These are phyloP conservation scores for Eueremaeus valkanovi DNA, from an alignment of 2,888 invertebrate species.

Conservation along the genomic window DNA sequence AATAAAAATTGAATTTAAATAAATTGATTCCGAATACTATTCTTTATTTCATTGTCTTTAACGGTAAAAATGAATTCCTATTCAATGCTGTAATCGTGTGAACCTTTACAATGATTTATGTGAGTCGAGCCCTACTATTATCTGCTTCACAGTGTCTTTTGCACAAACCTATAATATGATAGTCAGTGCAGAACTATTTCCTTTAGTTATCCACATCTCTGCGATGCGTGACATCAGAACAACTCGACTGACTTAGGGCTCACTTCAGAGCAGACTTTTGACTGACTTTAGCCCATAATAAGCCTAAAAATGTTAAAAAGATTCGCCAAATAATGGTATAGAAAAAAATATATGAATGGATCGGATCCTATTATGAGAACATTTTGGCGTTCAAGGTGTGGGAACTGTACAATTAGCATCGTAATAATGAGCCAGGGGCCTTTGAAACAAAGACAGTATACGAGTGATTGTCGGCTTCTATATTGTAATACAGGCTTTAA, in stretches of 20 bases:
- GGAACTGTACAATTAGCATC: background rate
- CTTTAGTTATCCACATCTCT: background rate
- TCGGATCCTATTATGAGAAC: background rate
- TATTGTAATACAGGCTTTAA: background rate
- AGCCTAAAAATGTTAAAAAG: background rate
- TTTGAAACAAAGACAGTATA: background rate
- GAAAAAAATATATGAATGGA: constrained; percentile 19
- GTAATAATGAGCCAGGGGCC: background rate
- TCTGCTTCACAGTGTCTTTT: background rate
- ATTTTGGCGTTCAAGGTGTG: constrained; percentile 9
- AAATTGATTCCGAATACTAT: background rate
- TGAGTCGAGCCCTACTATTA: background rate
- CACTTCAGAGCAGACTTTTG: background rate
- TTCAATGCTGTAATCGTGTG: background rate
- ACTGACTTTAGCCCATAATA: background rate
- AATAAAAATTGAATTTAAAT: no score
- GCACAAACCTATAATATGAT: background rate
- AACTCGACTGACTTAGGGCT: constrained; percentile 1
- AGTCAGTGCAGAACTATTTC: background rate
- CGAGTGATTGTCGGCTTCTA: background rate
- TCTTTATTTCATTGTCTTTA: background rate
- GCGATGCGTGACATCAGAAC: constrained; percentile 15
- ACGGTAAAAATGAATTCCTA: background rate
- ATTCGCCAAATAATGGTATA: background rate
- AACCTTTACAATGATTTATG: background rate